These are phyloP conservation scores for Strigamia maritima DNA, from an alignment of 2,888 invertebrate genomes.

Conservation along the genomic window DNA sequence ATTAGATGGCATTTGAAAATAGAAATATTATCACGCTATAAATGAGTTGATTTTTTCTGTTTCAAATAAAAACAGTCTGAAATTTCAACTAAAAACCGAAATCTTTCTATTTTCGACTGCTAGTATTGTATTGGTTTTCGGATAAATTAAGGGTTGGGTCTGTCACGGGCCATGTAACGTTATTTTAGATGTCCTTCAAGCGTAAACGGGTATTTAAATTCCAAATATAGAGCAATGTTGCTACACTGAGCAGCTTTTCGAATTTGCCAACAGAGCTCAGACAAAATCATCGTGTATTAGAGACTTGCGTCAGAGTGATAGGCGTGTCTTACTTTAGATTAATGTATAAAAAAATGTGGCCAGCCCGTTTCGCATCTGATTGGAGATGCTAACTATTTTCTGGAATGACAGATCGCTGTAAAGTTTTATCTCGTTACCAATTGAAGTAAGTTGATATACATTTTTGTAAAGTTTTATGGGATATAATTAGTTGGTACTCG, in stretches of 20 bases:
- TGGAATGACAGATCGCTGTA: not conserved
- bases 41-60: too few relatives aligned
- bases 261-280: not conserved
- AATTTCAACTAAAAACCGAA: too few relatives aligned
- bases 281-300: not conserved
- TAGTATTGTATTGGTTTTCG: too few relatives aligned
- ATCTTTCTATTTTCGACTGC: too few relatives aligned
- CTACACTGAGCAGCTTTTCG: not conserved
- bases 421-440: not conserved
- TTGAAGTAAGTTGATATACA: not conserved
- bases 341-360: not conserved
- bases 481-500: not conserved
- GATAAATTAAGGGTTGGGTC: not conserved
- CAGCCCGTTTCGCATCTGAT: not conserved
- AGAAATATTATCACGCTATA: too few relatives aligned
- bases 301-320: not conserved
- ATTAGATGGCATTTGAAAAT: too few relatives aligned
- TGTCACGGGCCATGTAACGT: not conserved
- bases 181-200: not conserved
- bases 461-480: not conserved
- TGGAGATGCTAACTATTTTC: not conserved
- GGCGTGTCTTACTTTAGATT: not conserved
- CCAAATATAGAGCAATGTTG: not conserved
- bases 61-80: too few relatives aligned
- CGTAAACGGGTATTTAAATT: not conserved